phyloP scores from a whole-genome alignment of 2,113 vertebrate genomes.

The Grus americana region DNA sequence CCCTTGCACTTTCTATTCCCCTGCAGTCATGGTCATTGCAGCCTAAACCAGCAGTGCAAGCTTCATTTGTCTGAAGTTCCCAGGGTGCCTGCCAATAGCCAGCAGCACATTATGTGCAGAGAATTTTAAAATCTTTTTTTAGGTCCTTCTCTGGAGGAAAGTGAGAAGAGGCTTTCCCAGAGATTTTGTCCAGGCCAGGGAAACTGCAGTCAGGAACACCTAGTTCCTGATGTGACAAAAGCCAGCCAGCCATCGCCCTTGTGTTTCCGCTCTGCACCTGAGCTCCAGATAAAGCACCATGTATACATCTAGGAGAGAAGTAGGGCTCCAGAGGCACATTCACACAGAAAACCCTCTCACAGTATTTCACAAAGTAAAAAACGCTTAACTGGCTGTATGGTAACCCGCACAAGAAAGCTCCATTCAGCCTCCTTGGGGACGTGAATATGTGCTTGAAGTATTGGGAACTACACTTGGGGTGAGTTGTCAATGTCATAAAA shows the following conservation, averaged over 20 bases:
- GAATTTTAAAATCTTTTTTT: constrained; percentile 19
- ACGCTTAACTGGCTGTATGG: not conserved
- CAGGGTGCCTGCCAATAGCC: constrained; percentile 21
- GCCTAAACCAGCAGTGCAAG: not conserved
- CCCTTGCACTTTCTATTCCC: not conserved
- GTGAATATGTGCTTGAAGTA: not conserved
- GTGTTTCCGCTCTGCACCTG: not conserved
- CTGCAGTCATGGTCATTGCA: not conserved
- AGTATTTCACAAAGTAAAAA: not conserved
- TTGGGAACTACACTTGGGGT: not conserved
- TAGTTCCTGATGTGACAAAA: not conserved
- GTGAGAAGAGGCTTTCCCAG: not conserved
- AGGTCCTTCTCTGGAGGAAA: not conserved
- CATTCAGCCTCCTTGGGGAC: not conserved
- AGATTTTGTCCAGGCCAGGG: not conserved
- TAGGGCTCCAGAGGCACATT: not conserved
- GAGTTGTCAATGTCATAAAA: not conserved
- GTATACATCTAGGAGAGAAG: not conserved
- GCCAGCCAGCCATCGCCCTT: not conserved
- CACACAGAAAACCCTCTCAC: not conserved
- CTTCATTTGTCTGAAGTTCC: constrained; percentile 10
- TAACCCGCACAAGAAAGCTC: not conserved
- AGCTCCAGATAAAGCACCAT: not conserved
- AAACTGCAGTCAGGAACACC: not conserved
- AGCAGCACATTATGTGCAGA: constrained; percentile 2